These are phyloP conservation scores for Drosophila persimilis DNA, from an alignment of 1,140 invertebrate genomes.

Conservation along the genomic window DNA sequence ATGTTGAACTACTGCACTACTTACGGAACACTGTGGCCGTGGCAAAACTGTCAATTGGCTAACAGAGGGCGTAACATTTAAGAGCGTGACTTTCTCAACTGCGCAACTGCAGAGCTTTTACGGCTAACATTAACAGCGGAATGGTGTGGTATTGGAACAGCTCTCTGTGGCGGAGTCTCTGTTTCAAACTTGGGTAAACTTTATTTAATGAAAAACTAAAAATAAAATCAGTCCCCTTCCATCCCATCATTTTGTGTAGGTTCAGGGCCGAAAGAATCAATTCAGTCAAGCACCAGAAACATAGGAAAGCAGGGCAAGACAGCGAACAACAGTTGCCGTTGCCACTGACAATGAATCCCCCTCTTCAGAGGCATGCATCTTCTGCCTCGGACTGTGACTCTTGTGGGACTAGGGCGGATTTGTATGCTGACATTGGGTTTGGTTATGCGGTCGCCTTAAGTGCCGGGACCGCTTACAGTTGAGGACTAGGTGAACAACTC, in stretches of 20 bases:
- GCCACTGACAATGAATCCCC: constrained; percentile 19
- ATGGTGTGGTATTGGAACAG: constrained; percentile 21
- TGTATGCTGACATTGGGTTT: constrained; percentile 49
- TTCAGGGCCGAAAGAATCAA: neutral
- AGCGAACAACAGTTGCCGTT: too few species aligned
- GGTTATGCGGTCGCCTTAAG: constrained; percentile 60
- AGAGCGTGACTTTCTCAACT: constrained; percentile 34
- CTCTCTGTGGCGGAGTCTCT: neutral
- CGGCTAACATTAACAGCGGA: constrained; percentile 19
- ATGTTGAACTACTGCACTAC: neutral
- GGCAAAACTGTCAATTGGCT: constrained; percentile 12
- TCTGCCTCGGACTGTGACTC: constrained; percentile 1
- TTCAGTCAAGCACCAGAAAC: neutral
- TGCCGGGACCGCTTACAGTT: constrained; percentile 14
- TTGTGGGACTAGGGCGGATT: constrained; percentile 31
- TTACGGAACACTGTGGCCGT: constrained; percentile 13
- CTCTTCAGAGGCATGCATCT: constrained; percentile 27
- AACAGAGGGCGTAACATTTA: constrained; percentile 67
- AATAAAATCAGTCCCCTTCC: too few species aligned
- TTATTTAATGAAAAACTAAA: too few species aligned
- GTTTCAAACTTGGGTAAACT: neutral
- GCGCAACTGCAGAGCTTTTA: constrained; percentile 57
- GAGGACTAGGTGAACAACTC: neutral
- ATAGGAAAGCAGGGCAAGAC: too few species aligned
- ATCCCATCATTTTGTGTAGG: neutral